These are phyloP conservation scores for Carapus acus DNA, from an alignment of 2,797 vertebrate species.

Conservation along the genomic window DNA sequence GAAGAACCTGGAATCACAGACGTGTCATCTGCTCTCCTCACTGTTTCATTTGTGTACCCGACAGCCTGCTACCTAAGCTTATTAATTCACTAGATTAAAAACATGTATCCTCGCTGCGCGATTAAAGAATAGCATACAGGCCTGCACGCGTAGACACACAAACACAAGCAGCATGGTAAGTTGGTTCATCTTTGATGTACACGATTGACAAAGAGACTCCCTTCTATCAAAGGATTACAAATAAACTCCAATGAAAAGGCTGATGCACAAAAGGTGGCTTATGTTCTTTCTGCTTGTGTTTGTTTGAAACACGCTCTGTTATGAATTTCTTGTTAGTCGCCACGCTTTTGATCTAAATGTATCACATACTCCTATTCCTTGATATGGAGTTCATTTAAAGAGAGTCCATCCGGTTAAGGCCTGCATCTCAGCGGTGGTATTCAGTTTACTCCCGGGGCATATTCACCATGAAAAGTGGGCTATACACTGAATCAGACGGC, in stretches of 20 bases:
- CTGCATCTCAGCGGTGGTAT: background rate
- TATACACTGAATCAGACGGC: conserved; percentile 44
- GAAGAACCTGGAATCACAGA: conserved; percentile 14
- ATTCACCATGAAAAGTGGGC: conserved; percentile 43
- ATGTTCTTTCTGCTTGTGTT: conserved; percentile 39
- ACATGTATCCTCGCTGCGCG: conserved; percentile 37
- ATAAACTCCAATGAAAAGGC: conserved; percentile 57
- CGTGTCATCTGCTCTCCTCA: conserved; percentile 20
- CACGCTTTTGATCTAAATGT: conserved; percentile 45
- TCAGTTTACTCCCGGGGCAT: conserved; percentile 13
- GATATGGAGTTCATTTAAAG: conserved; percentile 22
- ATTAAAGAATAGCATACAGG: conserved; percentile 40
- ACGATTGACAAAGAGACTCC: conserved; percentile 60
- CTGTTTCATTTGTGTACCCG: conserved; percentile 50
- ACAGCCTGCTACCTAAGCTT: conserved; percentile 51
- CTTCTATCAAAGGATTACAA: conserved; percentile 64
- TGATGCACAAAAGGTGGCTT: conserved; percentile 47
- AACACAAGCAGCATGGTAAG: conserved; percentile 58
- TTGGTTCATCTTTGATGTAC: conserved; percentile 63
- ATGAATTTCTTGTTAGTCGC: conserved; percentile 41
- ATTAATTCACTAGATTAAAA: conserved; percentile 55
- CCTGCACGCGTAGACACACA: conserved; percentile 38
- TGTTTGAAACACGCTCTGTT: conserved; percentile 41
- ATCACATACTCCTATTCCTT: conserved; percentile 19
- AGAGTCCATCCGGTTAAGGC: conserved; percentile 11